Evolutionary conservation across 2,888 invertebrate species (phyloP).

Genomic region (Augiades crinisus): DNA sequence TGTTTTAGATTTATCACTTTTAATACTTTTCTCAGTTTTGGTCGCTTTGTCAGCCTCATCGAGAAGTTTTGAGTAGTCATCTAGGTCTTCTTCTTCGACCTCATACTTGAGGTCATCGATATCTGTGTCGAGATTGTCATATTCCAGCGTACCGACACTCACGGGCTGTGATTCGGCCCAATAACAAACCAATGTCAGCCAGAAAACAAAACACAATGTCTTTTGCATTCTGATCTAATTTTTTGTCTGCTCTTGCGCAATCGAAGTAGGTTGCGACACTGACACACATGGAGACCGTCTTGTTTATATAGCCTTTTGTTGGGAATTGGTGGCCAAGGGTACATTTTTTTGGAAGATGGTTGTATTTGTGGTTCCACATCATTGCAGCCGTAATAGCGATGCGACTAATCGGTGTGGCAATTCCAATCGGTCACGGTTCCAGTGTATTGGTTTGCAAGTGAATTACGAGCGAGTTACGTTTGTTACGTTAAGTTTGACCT

Average conservation of each 20-base stretch:
- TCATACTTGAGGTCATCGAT: constrained; percentile 56
- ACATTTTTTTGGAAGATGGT: constrained; percentile 54
- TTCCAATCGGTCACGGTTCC: constrained; percentile 60
- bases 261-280: constrained; percentile 76
- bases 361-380: constrained; percentile 51
- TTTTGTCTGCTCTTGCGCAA: constrained; percentile 61
- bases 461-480: constrained; percentile 1
- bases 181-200: constrained; percentile 50
- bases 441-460: not conserved
- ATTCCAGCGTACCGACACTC: constrained; percentile 47
- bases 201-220: constrained; percentile 50
- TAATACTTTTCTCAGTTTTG: constrained; percentile 25
- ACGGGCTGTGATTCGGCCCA: constrained; percentile 53
- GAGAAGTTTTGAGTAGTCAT: constrained; percentile 51
- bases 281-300: constrained; percentile 68
- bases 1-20: constrained; percentile 34
- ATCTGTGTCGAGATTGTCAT: constrained; percentile 58
- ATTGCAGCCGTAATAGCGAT: constrained; percentile 46
- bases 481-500: constrained; percentile 21
- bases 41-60: constrained; percentile 40
- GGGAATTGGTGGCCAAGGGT: constrained; percentile 61
- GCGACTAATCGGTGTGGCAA: constrained; percentile 50
- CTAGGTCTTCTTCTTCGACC: constrained; percentile 57
- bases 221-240: constrained; percentile 54
- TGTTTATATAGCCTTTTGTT: constrained; percentile 67